These are phyloP conservation scores for Heterochromis multidens DNA, from an alignment of 2,113 vertebrate genomes.

Conservation along the genomic window DNA sequence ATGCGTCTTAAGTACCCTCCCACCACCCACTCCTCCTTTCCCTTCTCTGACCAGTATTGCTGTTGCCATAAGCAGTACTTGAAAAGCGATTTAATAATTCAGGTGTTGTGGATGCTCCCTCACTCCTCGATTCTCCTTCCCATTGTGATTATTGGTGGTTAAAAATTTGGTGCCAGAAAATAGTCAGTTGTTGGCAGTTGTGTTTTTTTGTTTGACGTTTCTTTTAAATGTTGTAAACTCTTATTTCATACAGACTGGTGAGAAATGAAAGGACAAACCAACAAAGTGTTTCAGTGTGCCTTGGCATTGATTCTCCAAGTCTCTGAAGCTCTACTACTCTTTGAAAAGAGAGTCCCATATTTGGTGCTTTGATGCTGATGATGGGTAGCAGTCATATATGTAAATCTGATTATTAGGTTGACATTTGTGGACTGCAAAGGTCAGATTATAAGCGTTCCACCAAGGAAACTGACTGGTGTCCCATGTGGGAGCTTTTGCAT, in stretches of 20 bases:
- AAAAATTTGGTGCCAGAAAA: constrained; percentile 30
- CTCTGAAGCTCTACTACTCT: neutral
- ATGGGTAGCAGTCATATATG: too few relatives aligned
- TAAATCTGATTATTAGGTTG: too few relatives aligned
- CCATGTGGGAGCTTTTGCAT: neutral
- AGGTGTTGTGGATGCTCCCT: constrained; percentile 3
- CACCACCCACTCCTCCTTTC: neutral
- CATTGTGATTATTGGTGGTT: neutral
- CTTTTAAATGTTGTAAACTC: neutral
- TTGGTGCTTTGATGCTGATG: too few relatives aligned
- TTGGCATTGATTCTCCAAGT: neutral
- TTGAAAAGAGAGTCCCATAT: too few relatives aligned
- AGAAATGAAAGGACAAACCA: neutral
- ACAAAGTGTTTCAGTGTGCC: neutral
- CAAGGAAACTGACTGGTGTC: neutral
- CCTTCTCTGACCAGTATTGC: neutral
- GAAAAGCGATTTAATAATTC: constrained; percentile 14
- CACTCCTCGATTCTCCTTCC: constrained; percentile 13
- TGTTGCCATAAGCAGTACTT: constrained; percentile 20
- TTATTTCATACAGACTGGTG: constrained; percentile 10
- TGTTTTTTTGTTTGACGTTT: neutral
- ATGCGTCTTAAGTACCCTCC: constrained; percentile 39
- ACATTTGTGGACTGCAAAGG: too few relatives aligned
- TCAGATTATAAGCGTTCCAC: neutral
- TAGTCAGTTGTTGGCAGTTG: neutral